These are phyloP conservation scores for Aulostomus chinensis DNA, from an alignment of 2,797 vertebrate species.

Conservation along the genomic window DNA sequence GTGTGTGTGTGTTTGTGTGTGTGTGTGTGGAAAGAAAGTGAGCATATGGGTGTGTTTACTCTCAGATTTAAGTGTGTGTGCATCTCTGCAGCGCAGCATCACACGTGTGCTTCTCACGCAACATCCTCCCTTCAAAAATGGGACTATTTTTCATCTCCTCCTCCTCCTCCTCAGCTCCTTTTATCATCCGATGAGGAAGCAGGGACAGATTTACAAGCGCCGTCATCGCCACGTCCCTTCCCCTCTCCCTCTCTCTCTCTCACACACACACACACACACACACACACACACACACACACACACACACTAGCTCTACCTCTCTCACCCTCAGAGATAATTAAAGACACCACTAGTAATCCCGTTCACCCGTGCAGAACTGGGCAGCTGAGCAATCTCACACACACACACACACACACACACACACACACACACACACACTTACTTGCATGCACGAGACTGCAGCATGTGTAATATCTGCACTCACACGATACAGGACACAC, in stretches of 20 bases:
- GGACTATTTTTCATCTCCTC: not conserved
- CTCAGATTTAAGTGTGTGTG: conserved; percentile 7
- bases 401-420: conserved; percentile 20
- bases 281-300: not conserved
- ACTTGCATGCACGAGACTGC: conserved; percentile 23
- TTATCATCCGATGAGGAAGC: conserved; percentile 22
- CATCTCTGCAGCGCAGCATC: conserved; percentile 47
- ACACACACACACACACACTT: conserved; percentile 8
- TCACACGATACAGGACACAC: not conserved
- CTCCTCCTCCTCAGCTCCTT: not conserved
- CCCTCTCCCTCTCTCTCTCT: conserved; percentile 10
- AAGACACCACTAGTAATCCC: conserved; percentile 54
- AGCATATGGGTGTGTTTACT: conserved; percentile 46
- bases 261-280: no score
- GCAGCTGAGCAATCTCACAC: conserved; percentile 15
- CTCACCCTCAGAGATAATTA: conserved; percentile 45
- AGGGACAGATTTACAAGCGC: conserved; percentile 51
- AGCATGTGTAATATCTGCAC: conserved; percentile 16
- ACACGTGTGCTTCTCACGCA: conserved; percentile 29
- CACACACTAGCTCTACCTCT: conserved; percentile 2
- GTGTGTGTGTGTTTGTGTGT: not conserved
- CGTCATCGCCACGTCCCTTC: conserved; percentile 41
- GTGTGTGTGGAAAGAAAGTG: conserved; percentile 3
- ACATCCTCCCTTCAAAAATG: no score
- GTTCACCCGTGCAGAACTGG: conserved; percentile 44